A percentile compares a stretch with the other conserved stretches of the same genome.
phyloP scores from a whole-genome alignment of 2,888 invertebrate genomes.

The Sarcophaga rosellei region DNA sequence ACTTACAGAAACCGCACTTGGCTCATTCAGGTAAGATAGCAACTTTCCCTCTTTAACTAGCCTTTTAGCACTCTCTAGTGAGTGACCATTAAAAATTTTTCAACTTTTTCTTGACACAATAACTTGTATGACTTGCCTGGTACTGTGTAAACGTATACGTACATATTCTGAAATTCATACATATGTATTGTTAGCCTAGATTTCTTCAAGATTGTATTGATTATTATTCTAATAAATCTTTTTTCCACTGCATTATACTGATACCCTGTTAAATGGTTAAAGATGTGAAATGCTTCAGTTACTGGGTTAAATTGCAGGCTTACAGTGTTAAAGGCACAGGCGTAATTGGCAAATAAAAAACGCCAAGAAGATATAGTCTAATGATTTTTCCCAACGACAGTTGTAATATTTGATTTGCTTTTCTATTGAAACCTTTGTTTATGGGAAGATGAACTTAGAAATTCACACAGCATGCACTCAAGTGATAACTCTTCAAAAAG shows the following conservation, averaged over 20 bases:
- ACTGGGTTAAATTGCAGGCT: slow-evolving; percentile 18
- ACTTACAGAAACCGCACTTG: too few relatives aligned
- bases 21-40: too few relatives aligned
- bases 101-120: neutral
- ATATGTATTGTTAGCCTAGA: too few relatives aligned
- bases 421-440: slow-evolving; percentile 40
- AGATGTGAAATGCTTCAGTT: neutral
- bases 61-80: too few relatives aligned
- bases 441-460: slow-evolving; percentile 57
- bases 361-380: slow-evolving; percentile 21
- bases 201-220: too few relatives aligned
- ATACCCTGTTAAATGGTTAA: slow-evolving; percentile 20
- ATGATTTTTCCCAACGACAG: slow-evolving; percentile 45
- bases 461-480: slow-evolving; percentile 63
- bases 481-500: slow-evolving; percentile 31
- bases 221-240: neutral
- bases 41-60: too few relatives aligned
- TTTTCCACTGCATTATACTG: neutral
- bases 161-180: too few relatives aligned
- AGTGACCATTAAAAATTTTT: neutral
- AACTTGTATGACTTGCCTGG: neutral
- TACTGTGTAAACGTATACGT: too few relatives aligned
- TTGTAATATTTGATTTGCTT: neutral
- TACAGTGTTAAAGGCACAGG: neutral
- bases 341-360: neutral